Conservation (phyloP, 1,140 invertebrate species). For the Nymphalis io region DNA sequence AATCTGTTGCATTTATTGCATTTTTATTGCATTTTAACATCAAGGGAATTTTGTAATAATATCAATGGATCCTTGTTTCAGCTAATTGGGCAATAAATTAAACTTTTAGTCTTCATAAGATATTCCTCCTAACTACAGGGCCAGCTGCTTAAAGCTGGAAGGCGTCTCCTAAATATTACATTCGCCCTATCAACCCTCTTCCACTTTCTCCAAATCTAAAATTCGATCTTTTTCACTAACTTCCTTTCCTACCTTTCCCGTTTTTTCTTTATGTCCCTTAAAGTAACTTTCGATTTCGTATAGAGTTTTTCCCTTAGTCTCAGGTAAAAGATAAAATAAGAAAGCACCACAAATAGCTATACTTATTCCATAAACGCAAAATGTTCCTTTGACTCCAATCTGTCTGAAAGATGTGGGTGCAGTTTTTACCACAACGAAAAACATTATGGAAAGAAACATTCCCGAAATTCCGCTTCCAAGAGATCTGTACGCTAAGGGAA, state of each 20-base stretch:
- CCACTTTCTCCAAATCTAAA: conserved; percentile 64
- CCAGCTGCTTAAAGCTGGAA: conserved; percentile 54
- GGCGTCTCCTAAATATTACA: conserved; percentile 50
- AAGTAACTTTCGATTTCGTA: conserved; percentile 83
- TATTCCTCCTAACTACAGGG: conserved; percentile 45
- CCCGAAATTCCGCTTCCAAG: conserved; percentile 81
- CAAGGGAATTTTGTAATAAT: not conserved
- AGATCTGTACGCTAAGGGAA: conserved; percentile 76
- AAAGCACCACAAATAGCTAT: conserved; percentile 82
- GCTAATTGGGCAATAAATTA: not conserved
- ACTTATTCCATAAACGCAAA: conserved; percentile 82
- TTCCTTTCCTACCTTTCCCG: conserved; percentile 35
- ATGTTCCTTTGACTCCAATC: conserved; percentile 81
- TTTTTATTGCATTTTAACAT: conserved; percentile 35
- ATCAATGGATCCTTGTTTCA: not conserved
- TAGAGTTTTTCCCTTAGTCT: conserved; percentile 85
- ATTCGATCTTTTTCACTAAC: conserved; percentile 60
- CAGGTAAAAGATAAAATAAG: conserved; percentile 83
- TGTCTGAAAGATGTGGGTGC: conserved; percentile 79
- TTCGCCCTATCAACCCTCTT: conserved; percentile 57
- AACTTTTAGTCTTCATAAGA: conserved; percentile 19
- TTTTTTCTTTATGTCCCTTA: conserved; percentile 50
- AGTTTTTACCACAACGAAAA: conserved; percentile 84
- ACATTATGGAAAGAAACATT: conserved; percentile 82
- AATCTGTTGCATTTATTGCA: conserved; percentile 23